Evolutionary conservation across 2,888 invertebrate genomes (phyloP).

Genomic region (Rapana venosa): DNA sequence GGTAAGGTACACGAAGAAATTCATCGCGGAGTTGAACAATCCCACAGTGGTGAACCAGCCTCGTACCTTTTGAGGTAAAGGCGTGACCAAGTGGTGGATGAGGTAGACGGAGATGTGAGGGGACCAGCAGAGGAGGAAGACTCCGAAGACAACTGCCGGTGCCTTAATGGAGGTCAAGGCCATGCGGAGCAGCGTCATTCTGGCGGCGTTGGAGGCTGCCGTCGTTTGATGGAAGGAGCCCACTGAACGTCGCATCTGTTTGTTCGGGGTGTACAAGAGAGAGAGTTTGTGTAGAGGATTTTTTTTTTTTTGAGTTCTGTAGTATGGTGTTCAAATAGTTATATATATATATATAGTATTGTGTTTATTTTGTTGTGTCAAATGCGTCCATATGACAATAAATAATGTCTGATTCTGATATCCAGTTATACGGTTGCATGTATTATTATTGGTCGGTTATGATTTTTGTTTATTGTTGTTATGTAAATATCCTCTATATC

Average conservation of each 20-base stretch:
- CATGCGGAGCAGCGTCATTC: background rate
- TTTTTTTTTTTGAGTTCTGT: no score
- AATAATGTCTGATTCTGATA: no score
- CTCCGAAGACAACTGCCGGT: conserved; percentile 17
- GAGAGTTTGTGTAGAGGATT: no score
- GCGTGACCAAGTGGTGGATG: background rate
- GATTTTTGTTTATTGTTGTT: no score
- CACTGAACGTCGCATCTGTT: background rate
- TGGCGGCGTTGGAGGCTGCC: conserved; percentile 4
- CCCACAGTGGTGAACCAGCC: conserved; percentile 13
- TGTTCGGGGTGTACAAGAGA: background rate
- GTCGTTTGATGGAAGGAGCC: background rate
- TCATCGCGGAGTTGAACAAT: conserved; percentile 33
- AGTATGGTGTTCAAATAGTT: no score
- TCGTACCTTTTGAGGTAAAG: background rate
- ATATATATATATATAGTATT: no score
- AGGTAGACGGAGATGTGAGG: conserved; percentile 19
- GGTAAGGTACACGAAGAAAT: conserved; percentile 31
- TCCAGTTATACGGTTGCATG: no score
- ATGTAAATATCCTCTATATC: no score
- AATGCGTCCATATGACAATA: no score
- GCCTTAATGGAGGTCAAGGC: conserved; percentile 13
- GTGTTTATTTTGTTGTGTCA: no score
- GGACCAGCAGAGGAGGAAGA: conserved; percentile 23
- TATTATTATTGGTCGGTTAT: no score